Evolutionary conservation across 92 coral and sea anemone genomes (phyloP), one percentile per base, ranked within the genome.

Genomic region (Palythoa caribaeorum): DNA sequence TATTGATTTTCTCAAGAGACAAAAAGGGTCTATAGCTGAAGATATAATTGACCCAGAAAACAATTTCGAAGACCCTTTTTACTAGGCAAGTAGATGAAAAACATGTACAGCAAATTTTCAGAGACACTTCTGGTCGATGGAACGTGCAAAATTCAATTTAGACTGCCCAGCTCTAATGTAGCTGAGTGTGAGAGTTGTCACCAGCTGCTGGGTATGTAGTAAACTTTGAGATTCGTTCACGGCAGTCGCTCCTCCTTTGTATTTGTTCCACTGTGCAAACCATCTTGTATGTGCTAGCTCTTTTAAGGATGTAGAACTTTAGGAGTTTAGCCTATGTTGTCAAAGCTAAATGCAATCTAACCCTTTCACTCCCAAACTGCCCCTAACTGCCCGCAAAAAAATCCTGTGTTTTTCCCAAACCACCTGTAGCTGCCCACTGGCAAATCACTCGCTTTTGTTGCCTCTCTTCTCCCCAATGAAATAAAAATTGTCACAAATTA

Each of bases 21-120:
- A 91, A 76, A 38, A 85, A 4, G 92, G 94, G 20, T 81, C 92
- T 47, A 44, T 38, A 44, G 85, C 86, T 12, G 91, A 91, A 39
- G 81, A 89, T 62, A 21, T 89, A 6, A 76, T 91, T 78, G 93
- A 94, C 59, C 79, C 80, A 51, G 94, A 94, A 57, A 83, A 91
- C 40, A 91, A 93, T 71, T 93, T 93, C 78, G 87, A 94, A 75
- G 94, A 90, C 85, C 83, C 87, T n/a, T 39, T 90, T 78, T 90
- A 86, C 68, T 84, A 92, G 65, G 90, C 51, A 62, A 80, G 10
- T 88, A 83, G 54, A 92, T 85, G 92, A 72, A 50, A 65, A 83
- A 77, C 54, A 92, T 92, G 54, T 92, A 78, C 73, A 52, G 14
- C 47, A 88, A 62, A 68, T 91, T 72, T 65, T 90, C 94, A n/a